A percentile compares a stretch with the other conserved stretches of the same genome.
phyloP scores from a whole-genome alignment of 1,140 invertebrate species.

The Liolophura sinensis region DNA sequence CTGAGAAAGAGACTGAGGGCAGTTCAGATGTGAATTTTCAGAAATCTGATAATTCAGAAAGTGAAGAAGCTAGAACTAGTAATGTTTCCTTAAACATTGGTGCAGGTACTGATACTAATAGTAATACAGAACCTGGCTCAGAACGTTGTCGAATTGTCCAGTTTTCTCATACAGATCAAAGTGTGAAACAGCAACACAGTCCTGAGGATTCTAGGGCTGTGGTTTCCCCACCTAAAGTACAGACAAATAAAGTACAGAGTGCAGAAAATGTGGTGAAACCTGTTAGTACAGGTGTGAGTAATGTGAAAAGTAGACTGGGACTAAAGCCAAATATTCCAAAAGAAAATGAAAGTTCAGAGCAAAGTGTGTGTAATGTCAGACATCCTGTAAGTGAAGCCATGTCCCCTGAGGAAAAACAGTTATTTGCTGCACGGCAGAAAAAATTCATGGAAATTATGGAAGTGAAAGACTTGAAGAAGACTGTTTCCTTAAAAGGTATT shows the following conservation, averaged over 20 bases:
- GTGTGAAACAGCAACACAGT: no score
- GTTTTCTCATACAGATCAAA: neutral
- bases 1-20: conserved; percentile 1
- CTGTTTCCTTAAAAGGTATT: conserved; percentile 21
- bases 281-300: neutral
- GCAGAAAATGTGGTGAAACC: neutral
- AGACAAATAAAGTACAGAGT: neutral
- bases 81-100: neutral
- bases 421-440: conserved; percentile 22
- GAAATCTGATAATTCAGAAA: conserved; percentile 3
- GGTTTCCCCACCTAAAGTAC: neutral
- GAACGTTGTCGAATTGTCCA: neutral
- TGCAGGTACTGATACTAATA: neutral
- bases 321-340: neutral
- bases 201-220: no score
- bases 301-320: neutral
- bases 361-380: no score
- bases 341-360: neutral
- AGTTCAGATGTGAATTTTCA: conserved; percentile 1
- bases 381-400: neutral
- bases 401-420: conserved; percentile 20
- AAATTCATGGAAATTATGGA: conserved; percentile 22
- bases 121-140: neutral
- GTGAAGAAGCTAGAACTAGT: neutral
- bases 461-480: conserved; percentile 9